Evolutionary conservation across 1,140 invertebrate species (phyloP).

Genomic region (Cotesia chilonis): DNA sequence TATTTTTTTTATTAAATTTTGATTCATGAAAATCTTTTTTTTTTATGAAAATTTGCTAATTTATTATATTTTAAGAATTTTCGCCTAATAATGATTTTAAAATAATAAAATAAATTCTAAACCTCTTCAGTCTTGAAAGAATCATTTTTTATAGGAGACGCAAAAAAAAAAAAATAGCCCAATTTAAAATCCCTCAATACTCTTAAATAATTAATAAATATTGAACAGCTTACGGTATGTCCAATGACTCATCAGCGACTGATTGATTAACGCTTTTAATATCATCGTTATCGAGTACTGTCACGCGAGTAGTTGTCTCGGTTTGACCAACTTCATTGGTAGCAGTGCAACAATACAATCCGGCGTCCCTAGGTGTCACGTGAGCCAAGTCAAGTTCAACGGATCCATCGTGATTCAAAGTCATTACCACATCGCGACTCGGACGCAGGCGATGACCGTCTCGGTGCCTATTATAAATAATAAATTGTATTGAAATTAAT

Average conservation of each 20-base stretch:
- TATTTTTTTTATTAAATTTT: too few species aligned
- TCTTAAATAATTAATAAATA: constrained; percentile 17
- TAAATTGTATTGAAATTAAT: constrained; percentile 13
- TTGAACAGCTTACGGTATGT: constrained; percentile 69
- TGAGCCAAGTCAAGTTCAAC: constrained; percentile 77
- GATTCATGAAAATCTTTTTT: too few species aligned
- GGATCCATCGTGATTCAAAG: constrained; percentile 79
- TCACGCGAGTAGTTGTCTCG: constrained; percentile 77
- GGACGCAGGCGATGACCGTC: constrained; percentile 77
- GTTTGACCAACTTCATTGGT: constrained; percentile 84
- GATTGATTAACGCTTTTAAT: constrained; percentile 44
- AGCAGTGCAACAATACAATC: constrained; percentile 87
- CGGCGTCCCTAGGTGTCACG: constrained; percentile 76
- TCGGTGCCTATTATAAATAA: constrained; percentile 66
- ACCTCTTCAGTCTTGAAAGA: too few species aligned
- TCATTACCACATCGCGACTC: constrained; percentile 77
- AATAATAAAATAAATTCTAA: too few species aligned
- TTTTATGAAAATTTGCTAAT: too few species aligned
- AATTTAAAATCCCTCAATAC: too few species aligned
- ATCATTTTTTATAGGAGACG: too few species aligned
- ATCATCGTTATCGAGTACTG: constrained; percentile 63
- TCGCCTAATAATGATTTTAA: too few species aligned
- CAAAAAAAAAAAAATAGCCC: too few species aligned
- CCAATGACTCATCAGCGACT: constrained; percentile 58
- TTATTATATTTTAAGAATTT: too few species aligned